Conservation (phyloP, 2,888 invertebrate genomes). For the Drosophila mimica region DNA sequence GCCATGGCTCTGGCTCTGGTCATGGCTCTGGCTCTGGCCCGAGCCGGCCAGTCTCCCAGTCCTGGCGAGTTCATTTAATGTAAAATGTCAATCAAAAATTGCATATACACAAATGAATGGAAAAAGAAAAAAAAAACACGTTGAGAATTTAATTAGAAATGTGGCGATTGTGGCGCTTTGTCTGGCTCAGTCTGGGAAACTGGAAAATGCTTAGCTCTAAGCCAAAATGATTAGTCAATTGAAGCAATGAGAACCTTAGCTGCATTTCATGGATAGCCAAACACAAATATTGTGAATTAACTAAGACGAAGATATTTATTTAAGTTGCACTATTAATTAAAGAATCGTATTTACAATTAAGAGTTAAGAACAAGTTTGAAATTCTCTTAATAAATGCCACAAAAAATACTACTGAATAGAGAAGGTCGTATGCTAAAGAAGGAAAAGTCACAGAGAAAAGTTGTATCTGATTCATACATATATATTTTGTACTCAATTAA, state of each 20-base stretch:
- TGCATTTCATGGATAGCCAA: not conserved
- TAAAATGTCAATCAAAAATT: constrained; percentile 81
- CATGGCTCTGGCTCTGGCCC: constrained; percentile 2
- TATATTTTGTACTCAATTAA: too few relatives aligned
- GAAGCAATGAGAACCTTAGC: constrained; percentile 49
- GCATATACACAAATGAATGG: constrained; percentile 58
- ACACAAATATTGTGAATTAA: not conserved
- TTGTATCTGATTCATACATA: not conserved
- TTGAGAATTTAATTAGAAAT: constrained; percentile 79
- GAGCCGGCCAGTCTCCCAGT: not conserved
- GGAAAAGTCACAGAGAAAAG: not conserved
- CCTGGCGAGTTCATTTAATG: constrained; percentile 73
- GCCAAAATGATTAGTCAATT: constrained; percentile 57
- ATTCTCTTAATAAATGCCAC: not conserved
- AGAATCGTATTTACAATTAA: not conserved
- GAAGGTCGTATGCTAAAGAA: not conserved
- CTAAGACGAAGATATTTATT: not conserved
- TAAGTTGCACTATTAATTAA: not conserved
- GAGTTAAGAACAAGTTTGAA: too few relatives aligned
- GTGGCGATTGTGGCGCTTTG: constrained; percentile 34
- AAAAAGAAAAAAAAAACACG: constrained; percentile 21
- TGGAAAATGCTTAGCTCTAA: constrained; percentile 35
- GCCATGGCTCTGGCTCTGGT: constrained; percentile 3
- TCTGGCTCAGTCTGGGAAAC: constrained; percentile 60
- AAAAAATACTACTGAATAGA: not conserved